A percentile compares a stretch with the other conserved stretches of the same genome.
These are phyloP conservation scores for Chromoteleia sp. DNA, from an alignment of 2,888 invertebrate genomes.

Conservation along the genomic window DNA sequence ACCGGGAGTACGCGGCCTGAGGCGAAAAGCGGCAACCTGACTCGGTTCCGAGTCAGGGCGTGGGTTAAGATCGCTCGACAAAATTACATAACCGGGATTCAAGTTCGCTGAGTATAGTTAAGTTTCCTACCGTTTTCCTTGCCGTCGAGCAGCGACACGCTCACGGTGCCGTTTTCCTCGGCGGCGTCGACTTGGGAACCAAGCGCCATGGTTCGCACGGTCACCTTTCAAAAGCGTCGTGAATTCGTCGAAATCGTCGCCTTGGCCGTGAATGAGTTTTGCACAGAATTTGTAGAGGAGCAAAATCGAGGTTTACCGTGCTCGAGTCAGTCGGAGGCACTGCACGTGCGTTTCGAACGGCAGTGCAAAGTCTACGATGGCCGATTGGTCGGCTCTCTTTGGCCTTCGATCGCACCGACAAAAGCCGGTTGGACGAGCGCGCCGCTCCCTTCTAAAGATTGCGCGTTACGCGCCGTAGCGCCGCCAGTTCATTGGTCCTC, in stretches of 20 bases:
- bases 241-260: constrained; percentile 2
- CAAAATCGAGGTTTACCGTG: constrained; percentile 30
- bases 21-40: neutral
- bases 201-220: constrained; percentile 80
- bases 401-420: constrained; percentile 64
- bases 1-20: neutral
- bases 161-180: constrained; percentile 80
- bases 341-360: constrained; percentile 70
- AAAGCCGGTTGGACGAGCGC: constrained; percentile 67
- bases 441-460: constrained; percentile 36
- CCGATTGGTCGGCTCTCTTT: constrained; percentile 61
- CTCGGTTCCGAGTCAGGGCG: too few relatives aligned
- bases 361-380: constrained; percentile 67
- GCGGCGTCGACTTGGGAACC: constrained; percentile 83
- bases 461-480: constrained; percentile 3
- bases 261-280: neutral
- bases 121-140: constrained; percentile 57
- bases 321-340: constrained; percentile 46
- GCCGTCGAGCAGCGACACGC: constrained; percentile 80
- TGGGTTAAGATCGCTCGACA: too few relatives aligned
- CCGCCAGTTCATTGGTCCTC: constrained; percentile 14
- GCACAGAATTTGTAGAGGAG: neutral
- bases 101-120: neutral
- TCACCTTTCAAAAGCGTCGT: constrained; percentile 7
- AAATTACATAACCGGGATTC: constrained; percentile 29